These are phyloP conservation scores for Itoplectis maculator DNA, from an alignment of 2,888 invertebrate genomes.

Conservation along the genomic window DNA sequence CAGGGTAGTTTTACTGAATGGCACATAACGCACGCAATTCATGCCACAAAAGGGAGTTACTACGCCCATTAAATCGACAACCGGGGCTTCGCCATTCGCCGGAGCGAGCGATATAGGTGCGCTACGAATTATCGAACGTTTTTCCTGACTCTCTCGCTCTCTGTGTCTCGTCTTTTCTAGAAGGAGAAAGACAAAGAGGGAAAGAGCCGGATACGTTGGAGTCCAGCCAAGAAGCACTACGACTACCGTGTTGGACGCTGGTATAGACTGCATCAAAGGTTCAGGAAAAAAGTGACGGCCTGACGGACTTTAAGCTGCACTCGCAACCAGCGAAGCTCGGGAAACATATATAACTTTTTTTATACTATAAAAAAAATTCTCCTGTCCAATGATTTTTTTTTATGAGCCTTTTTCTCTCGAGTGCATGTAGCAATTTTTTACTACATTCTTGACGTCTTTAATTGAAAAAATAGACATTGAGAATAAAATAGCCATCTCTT, in stretches of 20 bases:
- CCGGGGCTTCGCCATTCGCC: not conserved
- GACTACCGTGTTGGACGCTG: slow-evolving; percentile 34
- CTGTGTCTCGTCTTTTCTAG: not conserved
- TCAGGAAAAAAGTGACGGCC: slow-evolving; percentile 8
- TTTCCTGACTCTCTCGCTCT: not conserved
- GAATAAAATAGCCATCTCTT: too few relatives aligned
- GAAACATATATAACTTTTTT: not conserved
- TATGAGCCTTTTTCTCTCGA: too few relatives aligned
- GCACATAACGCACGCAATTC: not conserved
- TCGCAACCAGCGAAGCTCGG: not conserved
- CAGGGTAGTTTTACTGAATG: not conserved
- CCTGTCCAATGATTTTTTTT: too few relatives aligned
- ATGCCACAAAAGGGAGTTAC: not conserved
- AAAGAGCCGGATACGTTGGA: slow-evolving; percentile 25
- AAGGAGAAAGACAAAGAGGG: slow-evolving; percentile 10
- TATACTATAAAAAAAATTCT: too few relatives aligned
- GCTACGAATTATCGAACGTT: slow-evolving; percentile 15
- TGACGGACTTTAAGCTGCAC: slow-evolving; percentile 23
- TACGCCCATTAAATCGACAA: slow-evolving; percentile 3
- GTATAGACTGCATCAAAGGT: slow-evolving; percentile 45
- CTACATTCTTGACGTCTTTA: too few relatives aligned
- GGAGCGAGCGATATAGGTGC: not conserved
- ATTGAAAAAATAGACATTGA: too few relatives aligned
- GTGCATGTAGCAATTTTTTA: too few relatives aligned
- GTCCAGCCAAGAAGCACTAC: slow-evolving; percentile 44